Evolutionary conservation across 2,797 vertebrate genomes (phyloP).

Genomic region (Enteromius anoplus): DNA sequence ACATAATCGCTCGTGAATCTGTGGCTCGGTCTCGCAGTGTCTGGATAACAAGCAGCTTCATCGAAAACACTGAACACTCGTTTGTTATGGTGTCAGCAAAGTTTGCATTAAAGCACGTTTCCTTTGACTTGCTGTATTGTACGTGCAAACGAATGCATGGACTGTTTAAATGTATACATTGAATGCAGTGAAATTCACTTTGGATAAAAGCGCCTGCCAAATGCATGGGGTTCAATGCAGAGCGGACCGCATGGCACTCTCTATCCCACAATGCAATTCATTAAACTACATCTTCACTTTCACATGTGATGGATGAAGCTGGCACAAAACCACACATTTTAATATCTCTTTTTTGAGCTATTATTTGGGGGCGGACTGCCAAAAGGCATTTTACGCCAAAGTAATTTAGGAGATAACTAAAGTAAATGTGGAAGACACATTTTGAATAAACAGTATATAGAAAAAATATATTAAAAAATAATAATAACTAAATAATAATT

Average conservation of each 20-base stretch:
- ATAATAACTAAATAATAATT: too few species aligned
- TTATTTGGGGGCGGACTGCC: background rate
- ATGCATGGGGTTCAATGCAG: background rate
- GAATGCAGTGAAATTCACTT: background rate
- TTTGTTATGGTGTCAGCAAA: background rate
- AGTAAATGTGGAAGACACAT: background rate
- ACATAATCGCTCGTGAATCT: background rate
- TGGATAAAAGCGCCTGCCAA: background rate
- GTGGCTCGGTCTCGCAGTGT: background rate
- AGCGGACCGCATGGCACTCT: background rate
- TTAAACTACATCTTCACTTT: background rate
- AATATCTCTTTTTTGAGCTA: background rate
- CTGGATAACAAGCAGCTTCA: background rate
- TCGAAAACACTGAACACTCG: background rate
- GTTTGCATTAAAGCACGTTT: background rate
- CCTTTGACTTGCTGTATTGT: background rate
- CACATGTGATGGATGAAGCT: background rate
- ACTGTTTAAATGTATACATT: background rate
- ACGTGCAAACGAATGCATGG: background rate
- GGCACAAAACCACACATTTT: background rate
- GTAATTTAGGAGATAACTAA: background rate
- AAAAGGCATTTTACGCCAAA: background rate
- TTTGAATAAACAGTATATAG: too few species aligned
- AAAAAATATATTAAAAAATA: too few species aligned
- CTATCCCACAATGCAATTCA: constrained; percentile 23